Percentiles rank a stretch among this genome's conserved stretches.
These are phyloP conservation scores for Glandiceps talaboti DNA, from an alignment of 53 echinoderm and acorn worm genomes.

Conservation along the genomic window DNA sequence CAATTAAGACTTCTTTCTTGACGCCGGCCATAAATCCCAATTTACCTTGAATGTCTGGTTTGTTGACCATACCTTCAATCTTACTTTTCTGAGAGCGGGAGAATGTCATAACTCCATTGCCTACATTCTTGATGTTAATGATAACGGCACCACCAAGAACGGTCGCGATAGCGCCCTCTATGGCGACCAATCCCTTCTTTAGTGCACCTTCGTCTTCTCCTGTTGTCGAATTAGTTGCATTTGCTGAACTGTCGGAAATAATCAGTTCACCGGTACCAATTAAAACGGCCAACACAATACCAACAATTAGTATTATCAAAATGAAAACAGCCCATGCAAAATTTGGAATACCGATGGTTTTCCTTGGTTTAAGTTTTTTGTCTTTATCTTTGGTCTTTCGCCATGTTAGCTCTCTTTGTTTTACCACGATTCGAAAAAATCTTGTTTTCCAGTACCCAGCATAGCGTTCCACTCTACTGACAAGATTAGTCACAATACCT, in stretches of 20 bases:
- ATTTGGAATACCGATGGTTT: not conserved
- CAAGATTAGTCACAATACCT: not conserved
- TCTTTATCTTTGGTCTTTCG: not conserved
- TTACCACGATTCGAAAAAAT: not conserved
- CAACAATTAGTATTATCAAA: not conserved
- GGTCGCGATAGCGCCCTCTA: not conserved
- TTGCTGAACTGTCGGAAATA: not conserved
- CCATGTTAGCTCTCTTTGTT: not conserved
- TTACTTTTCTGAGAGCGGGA: not conserved
- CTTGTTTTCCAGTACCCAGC: not conserved
- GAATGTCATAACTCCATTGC: not conserved
- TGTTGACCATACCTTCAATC: not conserved
- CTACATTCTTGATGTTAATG: not conserved
- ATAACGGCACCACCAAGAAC: not conserved
- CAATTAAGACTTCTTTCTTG: not conserved
- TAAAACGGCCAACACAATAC: not conserved
- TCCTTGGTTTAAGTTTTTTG: not conserved
- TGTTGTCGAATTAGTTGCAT: not conserved
- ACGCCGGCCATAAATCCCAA: not conserved
- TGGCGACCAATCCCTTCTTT: not conserved
- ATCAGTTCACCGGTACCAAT: not conserved
- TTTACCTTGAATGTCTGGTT: not conserved
- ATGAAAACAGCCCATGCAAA: not conserved
- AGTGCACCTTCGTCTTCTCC: not conserved
- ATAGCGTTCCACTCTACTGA: not conserved